Conservation (phyloP, 2,797 vertebrate genomes). For the Gila robusta region DNA sequence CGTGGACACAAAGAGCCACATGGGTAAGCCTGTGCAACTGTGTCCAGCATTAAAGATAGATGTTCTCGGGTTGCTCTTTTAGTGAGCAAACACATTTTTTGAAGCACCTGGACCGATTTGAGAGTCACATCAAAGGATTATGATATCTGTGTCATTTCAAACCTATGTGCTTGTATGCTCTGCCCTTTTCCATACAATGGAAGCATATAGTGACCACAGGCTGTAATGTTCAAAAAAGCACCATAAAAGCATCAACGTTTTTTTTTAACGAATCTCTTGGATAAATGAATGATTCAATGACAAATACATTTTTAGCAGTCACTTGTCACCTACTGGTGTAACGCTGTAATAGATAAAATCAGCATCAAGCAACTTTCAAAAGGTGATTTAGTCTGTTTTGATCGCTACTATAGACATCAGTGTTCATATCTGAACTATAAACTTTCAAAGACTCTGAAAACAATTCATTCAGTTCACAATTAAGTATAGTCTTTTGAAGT, state of each 20-base stretch:
- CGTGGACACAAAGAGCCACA: slow-evolving; percentile 28
- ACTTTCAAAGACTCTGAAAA: neutral
- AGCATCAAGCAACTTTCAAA: neutral
- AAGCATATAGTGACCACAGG: neutral
- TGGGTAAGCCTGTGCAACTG: neutral
- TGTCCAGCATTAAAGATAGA: slow-evolving; percentile 19
- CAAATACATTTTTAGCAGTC: neutral
- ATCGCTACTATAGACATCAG: too few relatives aligned
- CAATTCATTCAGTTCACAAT: neutral
- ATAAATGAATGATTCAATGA: neutral
- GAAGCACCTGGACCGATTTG: neutral
- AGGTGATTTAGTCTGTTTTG: too few relatives aligned
- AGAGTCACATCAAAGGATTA: neutral
- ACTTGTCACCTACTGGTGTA: neutral
- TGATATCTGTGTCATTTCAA: neutral
- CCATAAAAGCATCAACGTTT: neutral
- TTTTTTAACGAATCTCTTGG: neutral
- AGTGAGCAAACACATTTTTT: slow-evolving; percentile 6
- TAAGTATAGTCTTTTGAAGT: neutral
- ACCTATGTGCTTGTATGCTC: neutral
- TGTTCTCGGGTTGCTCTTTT: neutral
- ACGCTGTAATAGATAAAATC: neutral
- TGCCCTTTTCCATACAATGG: neutral
- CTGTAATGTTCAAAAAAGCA: neutral
- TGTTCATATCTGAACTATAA: too few relatives aligned